Evolutionary conservation across 2,888 invertebrate species (phyloP), one percentile per base, ranked within the genome.

Genomic region (Portevinia maculata): DNA sequence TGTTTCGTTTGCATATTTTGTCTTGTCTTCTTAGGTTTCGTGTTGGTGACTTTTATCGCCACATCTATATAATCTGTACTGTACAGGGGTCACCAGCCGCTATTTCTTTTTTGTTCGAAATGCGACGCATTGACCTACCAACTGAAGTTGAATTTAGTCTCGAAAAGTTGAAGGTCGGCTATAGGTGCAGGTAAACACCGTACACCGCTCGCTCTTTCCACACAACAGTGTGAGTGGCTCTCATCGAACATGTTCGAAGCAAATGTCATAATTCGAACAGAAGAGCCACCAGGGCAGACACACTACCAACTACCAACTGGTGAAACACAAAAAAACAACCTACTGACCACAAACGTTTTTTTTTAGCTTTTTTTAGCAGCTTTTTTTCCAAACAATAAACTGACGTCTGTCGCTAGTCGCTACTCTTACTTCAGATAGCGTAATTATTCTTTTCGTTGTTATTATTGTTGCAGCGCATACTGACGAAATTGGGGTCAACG

Each of bases 261-360:
- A 9, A 73, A 60, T 71, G 70, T 60, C 59, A 41, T 70, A 70
- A 60, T 52, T 59, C 19, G 37, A 48, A 48, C 34, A 39, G 15
- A 30, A 46, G 28, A 17, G 32, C 13, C 7, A 34, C 4, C n/a
- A n/a, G 21, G n/a, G 24, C 4, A n/a, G 24, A 13, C 21, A 15
- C n/a, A n/a, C n/a, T n/a, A n/a, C n/a, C n/a, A n/a, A n/a, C n/a
- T n/a, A n/a, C n/a, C n/a, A n/a, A n/a, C n/a, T n/a, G n/a, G n/a
- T n/a, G 37, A 24, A 24, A 55, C 19, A 19, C n/a, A n/a, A n/a
- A 57, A 34, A 69, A 50, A 70, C 70, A 70, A 70, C 70, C 73
- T 73, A 73, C 73, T 73, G 73, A 73, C 73, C 73, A 73, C 73
- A 39, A 62, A n/a, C n/a, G n/a, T n/a, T n/a, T n/a, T n/a, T 73